phyloP scores from a whole-genome alignment of 2,888 invertebrate species.

The Diogma glabrata region DNA sequence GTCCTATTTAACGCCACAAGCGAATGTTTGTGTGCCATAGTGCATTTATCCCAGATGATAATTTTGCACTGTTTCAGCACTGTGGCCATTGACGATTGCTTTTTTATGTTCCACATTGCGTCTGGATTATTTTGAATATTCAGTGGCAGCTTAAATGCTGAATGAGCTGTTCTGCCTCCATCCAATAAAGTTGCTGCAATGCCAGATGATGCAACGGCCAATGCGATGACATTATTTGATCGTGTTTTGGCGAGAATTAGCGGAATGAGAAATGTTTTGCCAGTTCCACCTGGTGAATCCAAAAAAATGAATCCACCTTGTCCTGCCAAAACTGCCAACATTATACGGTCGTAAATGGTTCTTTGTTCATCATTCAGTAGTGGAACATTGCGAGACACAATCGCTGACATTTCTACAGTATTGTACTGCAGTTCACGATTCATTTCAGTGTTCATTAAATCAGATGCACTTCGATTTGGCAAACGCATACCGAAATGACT shows the following conservation, averaged over 20 bases:
- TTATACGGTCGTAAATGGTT: background rate
- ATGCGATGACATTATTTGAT: background rate
- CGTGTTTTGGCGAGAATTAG: background rate
- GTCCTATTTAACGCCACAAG: background rate
- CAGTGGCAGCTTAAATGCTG: too few relatives aligned
- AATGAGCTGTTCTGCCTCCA: conserved; percentile 3
- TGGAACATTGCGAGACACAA: background rate
- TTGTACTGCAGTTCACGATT: background rate
- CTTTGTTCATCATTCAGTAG: background rate
- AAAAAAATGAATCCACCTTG: background rate
- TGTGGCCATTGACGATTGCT: background rate
- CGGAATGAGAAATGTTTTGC: background rate
- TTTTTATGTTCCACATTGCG: background rate
- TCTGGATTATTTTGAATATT: background rate
- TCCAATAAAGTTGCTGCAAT: too few relatives aligned
- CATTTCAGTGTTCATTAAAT: background rate
- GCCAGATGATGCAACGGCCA: too few relatives aligned
- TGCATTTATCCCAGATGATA: background rate
- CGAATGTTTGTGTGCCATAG: background rate
- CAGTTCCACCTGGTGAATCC: background rate
- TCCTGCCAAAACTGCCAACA: background rate
- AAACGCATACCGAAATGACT: background rate
- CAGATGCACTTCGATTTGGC: background rate
- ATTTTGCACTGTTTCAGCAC: background rate
- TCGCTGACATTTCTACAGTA: background rate